These are phyloP conservation scores for Ecdyonurus torrentis DNA, from an alignment of 2,888 invertebrate genomes.

Conservation along the genomic window DNA sequence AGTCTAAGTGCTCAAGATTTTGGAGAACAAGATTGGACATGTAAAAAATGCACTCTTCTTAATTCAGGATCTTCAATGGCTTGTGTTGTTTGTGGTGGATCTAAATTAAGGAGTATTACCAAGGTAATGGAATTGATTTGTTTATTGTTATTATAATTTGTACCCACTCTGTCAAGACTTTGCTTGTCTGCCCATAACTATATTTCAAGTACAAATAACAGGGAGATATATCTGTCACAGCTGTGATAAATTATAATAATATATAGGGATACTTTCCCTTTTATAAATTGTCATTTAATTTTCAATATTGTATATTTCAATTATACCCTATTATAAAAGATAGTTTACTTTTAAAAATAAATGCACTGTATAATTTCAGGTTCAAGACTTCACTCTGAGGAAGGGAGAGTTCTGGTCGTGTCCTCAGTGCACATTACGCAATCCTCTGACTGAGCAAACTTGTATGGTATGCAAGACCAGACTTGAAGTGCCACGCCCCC, in stretches of 20 bases:
- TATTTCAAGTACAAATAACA: too few relatives aligned
- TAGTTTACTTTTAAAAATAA: too few relatives aligned
- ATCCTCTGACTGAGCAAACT: slow-evolving; percentile 44
- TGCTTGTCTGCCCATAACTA: too few relatives aligned
- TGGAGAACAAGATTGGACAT: slow-evolving; percentile 49
- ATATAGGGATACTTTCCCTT: too few relatives aligned
- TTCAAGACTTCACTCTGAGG: slow-evolving; percentile 48
- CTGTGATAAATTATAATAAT: too few relatives aligned
- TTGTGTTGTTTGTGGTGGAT: slow-evolving; percentile 80
- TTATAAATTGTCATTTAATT: too few relatives aligned
- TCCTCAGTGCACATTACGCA: slow-evolving; percentile 63
- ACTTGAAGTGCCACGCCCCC: slow-evolving; percentile 14
- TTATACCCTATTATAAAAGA: too few relatives aligned
- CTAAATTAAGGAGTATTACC: slow-evolving; percentile 50
- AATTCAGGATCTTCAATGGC: slow-evolving; percentile 52
- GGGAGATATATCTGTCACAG: too few relatives aligned
- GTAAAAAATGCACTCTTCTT: slow-evolving; percentile 71
- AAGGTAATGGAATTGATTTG: background rate
- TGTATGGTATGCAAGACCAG: slow-evolving; percentile 64
- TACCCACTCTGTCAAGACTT: too few relatives aligned
- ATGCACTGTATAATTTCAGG: slow-evolving; percentile 14
- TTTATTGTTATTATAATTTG: too few relatives aligned
- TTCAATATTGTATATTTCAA: too few relatives aligned
- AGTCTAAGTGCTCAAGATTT: background rate
- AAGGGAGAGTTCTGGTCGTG: slow-evolving; percentile 68